Base-by-base conservation (phyloP, 1,140 invertebrate species). In the Saccostrea glomerata region DNA sequence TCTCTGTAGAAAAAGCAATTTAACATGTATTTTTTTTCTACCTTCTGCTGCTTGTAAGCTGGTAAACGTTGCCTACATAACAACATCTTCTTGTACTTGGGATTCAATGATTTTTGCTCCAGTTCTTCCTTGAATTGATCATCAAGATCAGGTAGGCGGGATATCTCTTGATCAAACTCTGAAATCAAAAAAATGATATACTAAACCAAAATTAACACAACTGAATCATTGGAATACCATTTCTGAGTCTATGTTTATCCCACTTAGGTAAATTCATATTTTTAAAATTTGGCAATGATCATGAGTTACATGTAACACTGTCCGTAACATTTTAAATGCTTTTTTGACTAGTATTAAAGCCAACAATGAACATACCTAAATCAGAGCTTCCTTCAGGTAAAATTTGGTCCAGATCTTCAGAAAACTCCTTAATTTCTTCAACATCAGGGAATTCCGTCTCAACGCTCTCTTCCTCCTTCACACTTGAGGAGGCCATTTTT, bases 41-140 rank as follows among this genome's bases (percentile, higher is more conserved):
- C 93, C 87, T 94, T 86, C 90, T 85, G 90, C 90, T 93, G 92
- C 12, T 92, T 82, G 87, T 92, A 94, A 1, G 92, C 90, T 12
- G 93, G 93, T 7, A 94, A 89, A 82, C 92, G 92, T 83, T 92
- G 86, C 58, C 93, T 84, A 73, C 93, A 92, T n/a, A 90, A 84
- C 82, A 92, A 82, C 93, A 94, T 94, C 12, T 91, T 87, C 9
- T 56, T 66, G 86, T 91, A 94, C 6, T 88, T 36, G 3, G 5
- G 17, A 47, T 91, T 90, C 11, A 30, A 77, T 23, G 88, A 36
- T 56, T 90, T 92, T 23, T 91, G 23, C 47, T 91, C 77, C 12
- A 90, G 63, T 23, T 92, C 89, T 40, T 90, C 83, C 23, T 66
- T 30, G 30, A 92, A 77, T 5, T 86, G 36, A 54, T 85, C 55